Conservation (phyloP, 1,140 invertebrate species). For the Psix sp. region DNA sequence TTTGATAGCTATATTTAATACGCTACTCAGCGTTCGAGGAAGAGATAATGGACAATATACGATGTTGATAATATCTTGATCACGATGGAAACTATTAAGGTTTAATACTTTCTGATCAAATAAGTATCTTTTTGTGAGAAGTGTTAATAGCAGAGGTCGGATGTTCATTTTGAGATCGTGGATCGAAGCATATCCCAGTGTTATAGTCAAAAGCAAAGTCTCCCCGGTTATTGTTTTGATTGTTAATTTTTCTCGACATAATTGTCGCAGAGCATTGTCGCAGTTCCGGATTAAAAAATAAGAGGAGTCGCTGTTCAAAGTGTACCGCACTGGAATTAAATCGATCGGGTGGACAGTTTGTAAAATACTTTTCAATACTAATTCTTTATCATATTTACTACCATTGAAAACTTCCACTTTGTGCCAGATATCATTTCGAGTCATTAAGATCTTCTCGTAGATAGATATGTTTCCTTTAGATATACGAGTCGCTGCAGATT, state of each 20-base stretch:
- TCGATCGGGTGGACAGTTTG: constrained; percentile 75
- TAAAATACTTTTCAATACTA: constrained; percentile 75
- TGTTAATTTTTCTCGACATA: constrained; percentile 75
- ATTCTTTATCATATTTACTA: constrained; percentile 69
- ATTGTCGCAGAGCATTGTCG: constrained; percentile 73
- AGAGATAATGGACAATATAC: constrained; percentile 76
- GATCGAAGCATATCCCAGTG: constrained; percentile 73
- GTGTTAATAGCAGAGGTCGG: constrained; percentile 69
- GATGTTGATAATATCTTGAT: constrained; percentile 72
- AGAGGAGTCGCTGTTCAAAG: constrained; percentile 65
- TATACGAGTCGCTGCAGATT: constrained; percentile 34
- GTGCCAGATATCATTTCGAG: constrained; percentile 70
- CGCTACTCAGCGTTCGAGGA: constrained; percentile 72
- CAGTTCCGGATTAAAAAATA: constrained; percentile 77
- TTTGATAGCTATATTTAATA: constrained; percentile 74
- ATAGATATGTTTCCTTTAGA: constrained; percentile 64
- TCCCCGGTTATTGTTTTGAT: constrained; percentile 69
- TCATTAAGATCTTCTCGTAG: constrained; percentile 68
- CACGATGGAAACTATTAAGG: constrained; percentile 74
- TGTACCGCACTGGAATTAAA: constrained; percentile 77
- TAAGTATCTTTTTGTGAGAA: constrained; percentile 72
- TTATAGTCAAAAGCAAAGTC: constrained; percentile 72
- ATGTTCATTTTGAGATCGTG: constrained; percentile 76
- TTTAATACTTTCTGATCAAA: constrained; percentile 66
- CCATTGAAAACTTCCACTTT: constrained; percentile 67